Conservation (phyloP, 2,888 invertebrate species). For the Clepsis dumicolana region DNA sequence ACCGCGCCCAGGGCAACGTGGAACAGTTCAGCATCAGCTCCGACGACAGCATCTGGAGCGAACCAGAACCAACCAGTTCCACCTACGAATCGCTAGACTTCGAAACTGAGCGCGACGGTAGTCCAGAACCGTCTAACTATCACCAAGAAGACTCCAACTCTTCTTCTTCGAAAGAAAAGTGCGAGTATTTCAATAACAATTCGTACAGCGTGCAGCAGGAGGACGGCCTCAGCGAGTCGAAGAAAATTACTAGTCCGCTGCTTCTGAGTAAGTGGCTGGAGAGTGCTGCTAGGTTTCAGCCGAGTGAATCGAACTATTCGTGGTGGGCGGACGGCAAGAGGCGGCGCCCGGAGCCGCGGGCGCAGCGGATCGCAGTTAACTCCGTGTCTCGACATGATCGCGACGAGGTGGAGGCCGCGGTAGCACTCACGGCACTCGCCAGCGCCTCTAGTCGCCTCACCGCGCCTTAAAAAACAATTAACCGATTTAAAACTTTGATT, state of each 20-base stretch:
- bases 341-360: constrained; percentile 60
- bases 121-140: constrained; percentile 63
- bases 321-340: constrained; percentile 86
- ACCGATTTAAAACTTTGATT: too few species aligned
- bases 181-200: constrained; percentile 72
- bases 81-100: constrained; percentile 61
- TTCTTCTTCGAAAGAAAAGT: constrained; percentile 68
- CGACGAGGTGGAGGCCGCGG: constrained; percentile 92
- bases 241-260: constrained; percentile 83
- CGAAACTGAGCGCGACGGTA: constrained; percentile 62
- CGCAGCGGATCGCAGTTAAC: constrained; percentile 62
- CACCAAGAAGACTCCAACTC: constrained; percentile 68
- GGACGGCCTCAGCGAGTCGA: constrained; percentile 54
- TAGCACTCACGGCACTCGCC: constrained; percentile 90
- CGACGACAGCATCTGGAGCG: constrained; percentile 93
- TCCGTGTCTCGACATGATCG: constrained; percentile 84
- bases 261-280: constrained; percentile 91
- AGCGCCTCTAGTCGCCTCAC: constrained; percentile 70
- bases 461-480: constrained; percentile 61
- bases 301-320: constrained; percentile 89
- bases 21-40: constrained; percentile 93
- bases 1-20: constrained; percentile 91
- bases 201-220: constrained; percentile 60
- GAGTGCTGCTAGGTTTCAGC: constrained; percentile 91
- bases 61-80: constrained; percentile 78